phyloP scores from a whole-genome alignment of 2,113 vertebrate species.

The Oreochromis spilurus region DNA sequence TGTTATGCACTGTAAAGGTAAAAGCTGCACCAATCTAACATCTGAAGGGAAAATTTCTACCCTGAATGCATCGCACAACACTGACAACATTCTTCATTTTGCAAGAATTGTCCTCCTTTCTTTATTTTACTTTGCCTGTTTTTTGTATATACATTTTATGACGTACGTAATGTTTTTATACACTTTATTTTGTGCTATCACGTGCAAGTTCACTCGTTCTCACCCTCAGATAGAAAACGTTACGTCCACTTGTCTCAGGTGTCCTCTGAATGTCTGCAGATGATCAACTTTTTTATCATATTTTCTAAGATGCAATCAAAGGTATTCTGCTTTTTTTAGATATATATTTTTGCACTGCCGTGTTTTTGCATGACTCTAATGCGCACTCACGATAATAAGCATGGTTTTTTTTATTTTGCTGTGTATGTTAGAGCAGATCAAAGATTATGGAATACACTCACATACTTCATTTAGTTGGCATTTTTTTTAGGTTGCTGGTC shows the following conservation, averaged over 20 bases:
- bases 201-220: constrained; percentile 15
- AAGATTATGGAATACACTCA: background rate
- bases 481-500: background rate
- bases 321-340: constrained; percentile 45
- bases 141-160: constrained; percentile 14
- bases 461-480: background rate
- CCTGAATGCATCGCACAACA: background rate
- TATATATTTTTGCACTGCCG: constrained; percentile 59
- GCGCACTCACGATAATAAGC: constrained; percentile 21
- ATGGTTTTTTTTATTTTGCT: background rate
- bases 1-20: background rate
- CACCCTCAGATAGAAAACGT: constrained; percentile 15
- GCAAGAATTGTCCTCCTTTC: background rate
- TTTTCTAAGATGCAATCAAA: constrained; percentile 60
- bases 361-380: constrained; percentile 57
- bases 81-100: background rate
- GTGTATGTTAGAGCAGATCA: background rate
- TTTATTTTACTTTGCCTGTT: background rate
- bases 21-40: background rate
- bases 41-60: background rate
- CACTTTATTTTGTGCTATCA: constrained; percentile 10
- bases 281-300: constrained; percentile 49
- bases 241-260: constrained; percentile 67
- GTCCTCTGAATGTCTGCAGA: constrained; percentile 64
- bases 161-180: constrained; percentile 25